These are phyloP conservation scores for Ammodytes marinus DNA, from an alignment of 2,113 vertebrate genomes.

Conservation along the genomic window DNA sequence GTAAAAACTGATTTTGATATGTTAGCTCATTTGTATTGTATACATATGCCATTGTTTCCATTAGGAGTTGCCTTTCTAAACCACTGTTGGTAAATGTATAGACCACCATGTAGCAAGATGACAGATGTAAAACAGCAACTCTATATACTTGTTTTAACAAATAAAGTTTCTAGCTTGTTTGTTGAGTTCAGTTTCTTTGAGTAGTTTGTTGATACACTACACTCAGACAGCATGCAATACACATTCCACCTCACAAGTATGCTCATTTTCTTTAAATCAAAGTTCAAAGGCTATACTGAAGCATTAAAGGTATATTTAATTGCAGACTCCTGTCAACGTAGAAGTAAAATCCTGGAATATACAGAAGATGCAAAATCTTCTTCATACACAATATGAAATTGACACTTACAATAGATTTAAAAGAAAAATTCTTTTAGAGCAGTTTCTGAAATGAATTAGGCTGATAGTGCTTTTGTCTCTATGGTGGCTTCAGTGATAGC, in stretches of 20 bases:
- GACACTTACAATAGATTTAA: not conserved
- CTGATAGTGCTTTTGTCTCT: not conserved
- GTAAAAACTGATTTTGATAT: slow-evolving; percentile 94
- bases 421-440: not conserved
- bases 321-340: not conserved
- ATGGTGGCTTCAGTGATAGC: not conserved
- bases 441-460: not conserved
- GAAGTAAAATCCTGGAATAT: not conserved
- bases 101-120: slow-evolving; percentile 81
- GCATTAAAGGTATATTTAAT: not conserved
- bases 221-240: not conserved
- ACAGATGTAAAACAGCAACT: slow-evolving; percentile 87
- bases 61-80: slow-evolving; percentile 93
- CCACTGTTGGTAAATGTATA: slow-evolving; percentile 91
- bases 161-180: slow-evolving; percentile 89
- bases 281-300: not conserved
- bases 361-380: not conserved
- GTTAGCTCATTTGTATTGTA: slow-evolving; percentile 94
- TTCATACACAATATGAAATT: not conserved
- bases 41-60: slow-evolving; percentile 93
- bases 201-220: slow-evolving; percentile 13
- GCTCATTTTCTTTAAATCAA: not conserved
- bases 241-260: not conserved
- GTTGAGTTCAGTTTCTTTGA: slow-evolving; percentile 77
- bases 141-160: slow-evolving; percentile 84